phyloP scores from a whole-genome alignment of 1,140 invertebrate species.

The Epicauta chinensis region DNA sequence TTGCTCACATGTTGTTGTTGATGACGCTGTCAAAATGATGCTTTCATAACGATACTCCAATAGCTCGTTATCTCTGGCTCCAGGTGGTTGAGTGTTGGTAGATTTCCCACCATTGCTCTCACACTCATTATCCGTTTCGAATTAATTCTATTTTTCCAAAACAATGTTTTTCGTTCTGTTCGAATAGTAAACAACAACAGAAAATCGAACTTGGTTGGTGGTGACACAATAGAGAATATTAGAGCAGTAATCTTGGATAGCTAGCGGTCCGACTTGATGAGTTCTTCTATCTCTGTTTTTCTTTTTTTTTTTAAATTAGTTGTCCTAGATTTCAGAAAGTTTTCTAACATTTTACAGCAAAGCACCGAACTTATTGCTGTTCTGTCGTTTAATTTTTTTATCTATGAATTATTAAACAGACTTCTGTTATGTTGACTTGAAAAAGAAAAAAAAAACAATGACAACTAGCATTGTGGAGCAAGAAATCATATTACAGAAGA shows the following conservation, averaged over 20 bases:
- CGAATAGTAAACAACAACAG: neutral
- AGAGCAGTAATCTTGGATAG: slow-evolving; percentile 8
- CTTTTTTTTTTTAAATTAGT: slow-evolving; percentile 14
- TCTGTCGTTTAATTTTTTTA: slow-evolving; percentile 5
- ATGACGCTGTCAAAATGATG: too few species aligned
- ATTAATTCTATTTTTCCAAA: too few species aligned
- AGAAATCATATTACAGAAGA: slow-evolving; percentile 1
- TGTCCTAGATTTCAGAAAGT: slow-evolving; percentile 8
- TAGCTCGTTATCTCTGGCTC: too few species aligned
- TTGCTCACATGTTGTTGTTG: too few species aligned
- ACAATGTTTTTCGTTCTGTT: too few species aligned
- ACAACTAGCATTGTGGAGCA: neutral
- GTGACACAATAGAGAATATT: slow-evolving; percentile 3
- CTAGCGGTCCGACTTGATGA: slow-evolving; percentile 16
- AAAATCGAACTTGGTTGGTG: slow-evolving; percentile 7
- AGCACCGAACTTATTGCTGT: slow-evolving; percentile 3
- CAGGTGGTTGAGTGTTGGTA: too few species aligned
- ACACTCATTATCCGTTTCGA: too few species aligned
- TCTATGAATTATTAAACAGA: slow-evolving; percentile 13
- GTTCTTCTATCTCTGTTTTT: slow-evolving; percentile 1
- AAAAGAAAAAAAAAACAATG: too few species aligned
- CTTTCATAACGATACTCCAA: too few species aligned
- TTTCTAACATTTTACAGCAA: slow-evolving; percentile 6
- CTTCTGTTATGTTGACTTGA: neutral
- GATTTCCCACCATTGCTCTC: too few species aligned